Evolutionary conservation across 2,113 vertebrate species (phyloP).

Genomic region (Egretta garzetta): DNA sequence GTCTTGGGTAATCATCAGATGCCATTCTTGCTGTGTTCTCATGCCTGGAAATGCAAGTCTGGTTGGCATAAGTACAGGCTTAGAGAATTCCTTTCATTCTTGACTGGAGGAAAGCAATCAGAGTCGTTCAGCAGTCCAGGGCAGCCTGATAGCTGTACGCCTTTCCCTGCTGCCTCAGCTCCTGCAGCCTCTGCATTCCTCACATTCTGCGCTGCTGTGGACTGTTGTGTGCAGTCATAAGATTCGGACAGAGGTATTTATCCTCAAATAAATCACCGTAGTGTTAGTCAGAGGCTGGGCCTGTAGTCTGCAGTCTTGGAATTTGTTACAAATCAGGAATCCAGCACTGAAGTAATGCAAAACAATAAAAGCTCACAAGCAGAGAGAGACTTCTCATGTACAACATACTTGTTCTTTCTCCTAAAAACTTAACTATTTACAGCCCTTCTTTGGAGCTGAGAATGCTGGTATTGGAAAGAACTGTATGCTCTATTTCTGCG

Average conservation of each 20-base stretch:
- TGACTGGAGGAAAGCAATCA: conserved; percentile 62
- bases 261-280: conserved; percentile 78
- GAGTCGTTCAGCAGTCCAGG: conserved; percentile 53
- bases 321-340: conserved; percentile 77
- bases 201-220: conserved; percentile 70
- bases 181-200: conserved; percentile 72
- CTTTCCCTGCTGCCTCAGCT: conserved; percentile 72
- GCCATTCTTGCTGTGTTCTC: background rate
- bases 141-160: conserved; percentile 52
- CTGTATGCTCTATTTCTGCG: background rate
- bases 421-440: background rate
- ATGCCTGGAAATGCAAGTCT: conserved; percentile 36
- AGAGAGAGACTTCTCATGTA: background rate
- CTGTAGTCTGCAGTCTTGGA: conserved; percentile 74
- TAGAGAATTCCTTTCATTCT: conserved; percentile 80
- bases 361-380: conserved; percentile 63
- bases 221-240: conserved; percentile 76
- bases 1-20: conserved; percentile 10
- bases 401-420: background rate
- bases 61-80: conserved; percentile 52
- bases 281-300: conserved; percentile 79
- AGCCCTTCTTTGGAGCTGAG: background rate
- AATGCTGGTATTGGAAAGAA: background rate
- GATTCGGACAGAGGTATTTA: conserved; percentile 83
- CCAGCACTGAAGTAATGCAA: conserved; percentile 66